phyloP scores from a whole-genome alignment of 2,888 invertebrate species.

The Mylabris sibirica region DNA sequence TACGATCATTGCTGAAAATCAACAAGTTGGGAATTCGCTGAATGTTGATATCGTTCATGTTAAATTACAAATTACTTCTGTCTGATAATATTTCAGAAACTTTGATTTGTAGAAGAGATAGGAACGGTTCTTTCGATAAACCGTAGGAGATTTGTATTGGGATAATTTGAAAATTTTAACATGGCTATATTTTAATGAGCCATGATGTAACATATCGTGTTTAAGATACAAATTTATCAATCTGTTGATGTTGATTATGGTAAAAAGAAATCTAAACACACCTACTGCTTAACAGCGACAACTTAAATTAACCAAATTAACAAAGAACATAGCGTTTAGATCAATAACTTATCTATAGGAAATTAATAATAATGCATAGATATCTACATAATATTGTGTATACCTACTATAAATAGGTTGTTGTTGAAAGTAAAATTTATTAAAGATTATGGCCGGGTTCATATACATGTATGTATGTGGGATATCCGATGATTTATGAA shows the following conservation, averaged over 20 bases:
- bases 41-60: too few relatives aligned
- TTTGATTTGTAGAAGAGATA: too few relatives aligned
- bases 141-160: not conserved
- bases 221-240: not conserved
- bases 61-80: too few relatives aligned
- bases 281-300: not conserved
- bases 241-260: not conserved
- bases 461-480: not conserved
- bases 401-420: not conserved
- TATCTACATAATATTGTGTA: not conserved
- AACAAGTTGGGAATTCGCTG: too few relatives aligned
- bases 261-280: not conserved
- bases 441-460: not conserved
- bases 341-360: not conserved
- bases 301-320: not conserved
- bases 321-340: not conserved
- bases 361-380: not conserved
- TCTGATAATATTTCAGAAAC: too few relatives aligned
- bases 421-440: not conserved
- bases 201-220: not conserved
- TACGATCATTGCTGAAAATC: too few relatives aligned
- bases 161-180: not conserved
- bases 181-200: not conserved
- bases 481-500: not conserved
- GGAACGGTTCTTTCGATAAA: too few relatives aligned